phyloP scores from a whole-genome alignment of 2,113 vertebrate genomes.

The Cyprinodon brontotheroides region DNA sequence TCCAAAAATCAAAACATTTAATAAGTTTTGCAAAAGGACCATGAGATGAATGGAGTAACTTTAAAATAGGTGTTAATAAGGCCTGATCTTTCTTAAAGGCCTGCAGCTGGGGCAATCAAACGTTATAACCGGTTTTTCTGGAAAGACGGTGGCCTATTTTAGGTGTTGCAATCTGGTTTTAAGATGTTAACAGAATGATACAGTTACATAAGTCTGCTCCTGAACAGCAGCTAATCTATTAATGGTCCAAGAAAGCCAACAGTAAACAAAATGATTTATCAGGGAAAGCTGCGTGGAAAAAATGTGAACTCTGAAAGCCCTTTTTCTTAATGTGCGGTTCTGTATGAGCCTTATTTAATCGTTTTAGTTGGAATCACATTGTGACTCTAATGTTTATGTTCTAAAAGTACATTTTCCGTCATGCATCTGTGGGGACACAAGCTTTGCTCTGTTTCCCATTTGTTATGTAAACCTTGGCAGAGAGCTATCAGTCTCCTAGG shows the following conservation, averaged over 20 bases:
- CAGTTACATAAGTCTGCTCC: constrained; percentile 58
- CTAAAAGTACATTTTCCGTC: constrained; percentile 10
- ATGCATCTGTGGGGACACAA: constrained; percentile 24
- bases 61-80: neutral
- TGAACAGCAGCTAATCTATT: constrained; percentile 45
- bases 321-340: neutral
- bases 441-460: constrained; percentile 45
- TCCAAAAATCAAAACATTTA: neutral
- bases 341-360: neutral
- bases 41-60: neutral
- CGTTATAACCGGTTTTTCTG: constrained; percentile 67
- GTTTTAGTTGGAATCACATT: constrained; percentile 1
- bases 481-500: constrained; percentile 43
- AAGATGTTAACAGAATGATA: constrained; percentile 33
- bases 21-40: neutral
- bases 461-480: constrained; percentile 76
- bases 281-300: neutral
- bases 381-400: neutral
- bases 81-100: constrained; percentile 24
- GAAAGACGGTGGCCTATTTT: constrained; percentile 64
- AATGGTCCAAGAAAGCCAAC: constrained; percentile 21
- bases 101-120: constrained; percentile 51
- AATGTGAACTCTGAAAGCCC: constrained; percentile 6
- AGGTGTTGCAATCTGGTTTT: constrained; percentile 41
- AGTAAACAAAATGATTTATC: constrained; percentile 47